Conservation (phyloP, 2,797 vertebrate genomes). For the Podarcis siculus region DNA sequence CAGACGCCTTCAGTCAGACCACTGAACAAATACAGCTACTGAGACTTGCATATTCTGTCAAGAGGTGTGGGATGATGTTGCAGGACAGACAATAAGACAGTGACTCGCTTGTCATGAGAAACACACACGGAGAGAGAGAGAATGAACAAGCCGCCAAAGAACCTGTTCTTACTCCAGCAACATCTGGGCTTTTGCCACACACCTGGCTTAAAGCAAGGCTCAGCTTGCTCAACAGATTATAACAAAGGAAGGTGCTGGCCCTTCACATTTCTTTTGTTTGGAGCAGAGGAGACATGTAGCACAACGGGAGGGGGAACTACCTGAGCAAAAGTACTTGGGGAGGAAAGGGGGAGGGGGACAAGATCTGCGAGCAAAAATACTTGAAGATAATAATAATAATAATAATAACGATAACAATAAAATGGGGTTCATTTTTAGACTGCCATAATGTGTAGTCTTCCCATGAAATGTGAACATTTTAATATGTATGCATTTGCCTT, state of each 20-base stretch:
- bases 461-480: conserved; percentile 98
- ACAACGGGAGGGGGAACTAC: conserved; percentile 69
- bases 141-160: conserved; percentile 89
- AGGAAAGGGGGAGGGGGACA: neutral
- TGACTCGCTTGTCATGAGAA: conserved; percentile 79
- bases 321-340: conserved; percentile 68
- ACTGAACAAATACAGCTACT: conserved; percentile 98
- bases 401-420: conserved; percentile 68
- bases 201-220: conserved; percentile 66
- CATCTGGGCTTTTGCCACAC: conserved; percentile 74
- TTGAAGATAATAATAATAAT: conserved; percentile 83
- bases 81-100: conserved; percentile 71
- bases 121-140: neutral
- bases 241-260: conserved; percentile 83
- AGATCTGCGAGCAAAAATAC: conserved; percentile 85
- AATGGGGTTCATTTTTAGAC: conserved; percentile 89
- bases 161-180: conserved; percentile 80
- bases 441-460: conserved; percentile 90
- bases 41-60: conserved; percentile 71
- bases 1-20: conserved; percentile 93
- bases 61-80: conserved; percentile 68
- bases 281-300: conserved; percentile 76
- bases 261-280: conserved; percentile 81
- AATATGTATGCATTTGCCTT: conserved; percentile 87
- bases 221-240: conserved; percentile 53